These are phyloP conservation scores for Echeneis naucrates DNA, from an alignment of 2,797 vertebrate genomes.

Conservation along the genomic window DNA sequence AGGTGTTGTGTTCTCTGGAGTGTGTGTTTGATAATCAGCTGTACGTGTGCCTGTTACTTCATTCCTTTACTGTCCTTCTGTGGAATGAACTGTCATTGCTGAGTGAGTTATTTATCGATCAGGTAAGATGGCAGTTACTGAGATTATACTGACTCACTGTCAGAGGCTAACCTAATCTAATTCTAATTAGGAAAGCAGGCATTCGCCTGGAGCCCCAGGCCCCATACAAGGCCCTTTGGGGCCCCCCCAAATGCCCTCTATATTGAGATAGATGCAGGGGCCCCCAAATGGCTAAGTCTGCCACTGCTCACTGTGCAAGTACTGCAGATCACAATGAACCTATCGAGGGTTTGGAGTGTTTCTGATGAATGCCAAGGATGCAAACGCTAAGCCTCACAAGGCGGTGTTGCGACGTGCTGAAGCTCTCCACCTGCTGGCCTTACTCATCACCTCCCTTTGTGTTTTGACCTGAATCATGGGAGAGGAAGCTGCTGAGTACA, in stretches of 20 bases:
- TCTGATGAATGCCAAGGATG: background rate
- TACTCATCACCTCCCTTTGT: slow-evolving; percentile 7
- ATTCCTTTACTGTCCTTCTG: background rate
- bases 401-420: slow-evolving; percentile 5
- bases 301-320: background rate
- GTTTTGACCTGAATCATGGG: slow-evolving; percentile 10
- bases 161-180: too few relatives aligned
- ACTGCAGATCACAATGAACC: background rate
- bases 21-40: background rate
- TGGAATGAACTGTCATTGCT: background rate
- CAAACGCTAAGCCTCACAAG: background rate
- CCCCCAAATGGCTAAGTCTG: too few relatives aligned
- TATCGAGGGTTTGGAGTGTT: background rate
- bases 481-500: background rate
- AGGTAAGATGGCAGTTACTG: background rate
- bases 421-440: slow-evolving; percentile 11
- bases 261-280: too few relatives aligned
- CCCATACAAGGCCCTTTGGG: too few relatives aligned
- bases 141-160: background rate
- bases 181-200: too few relatives aligned
- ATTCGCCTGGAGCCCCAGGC: too few relatives aligned
- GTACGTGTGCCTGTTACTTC: background rate
- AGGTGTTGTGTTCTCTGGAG: background rate
- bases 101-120: background rate
- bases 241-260: too few relatives aligned